Conservation (phyloP, 2,797 vertebrate genomes). For the Rhynchonycteris naso region DNA sequence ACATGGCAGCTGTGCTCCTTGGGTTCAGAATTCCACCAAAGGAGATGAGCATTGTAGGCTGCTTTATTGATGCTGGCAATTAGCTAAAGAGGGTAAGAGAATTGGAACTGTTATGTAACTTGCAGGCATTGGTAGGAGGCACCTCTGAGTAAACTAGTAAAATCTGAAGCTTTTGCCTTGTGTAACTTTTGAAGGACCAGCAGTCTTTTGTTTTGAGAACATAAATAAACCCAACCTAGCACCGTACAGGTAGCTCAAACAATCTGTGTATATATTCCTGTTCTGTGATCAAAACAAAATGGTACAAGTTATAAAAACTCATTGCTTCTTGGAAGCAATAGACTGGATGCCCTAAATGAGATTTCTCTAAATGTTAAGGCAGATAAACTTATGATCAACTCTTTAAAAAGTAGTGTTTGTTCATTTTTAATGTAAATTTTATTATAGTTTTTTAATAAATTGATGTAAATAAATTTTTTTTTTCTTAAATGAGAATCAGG, state of each 20-base stretch:
- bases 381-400: not conserved
- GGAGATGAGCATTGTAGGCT: not conserved
- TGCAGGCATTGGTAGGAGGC: not conserved
- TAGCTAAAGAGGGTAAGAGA: constrained; percentile 30
- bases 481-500: not conserved
- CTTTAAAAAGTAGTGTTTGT: constrained; percentile 9
- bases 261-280: not conserved
- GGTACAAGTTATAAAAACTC: not conserved
- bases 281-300: not conserved
- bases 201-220: constrained; percentile 21
- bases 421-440: constrained; percentile 18
- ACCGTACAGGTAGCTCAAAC: not conserved
- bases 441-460: constrained; percentile 14
- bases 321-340: not conserved
- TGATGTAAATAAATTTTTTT: not conserved
- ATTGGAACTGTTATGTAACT: not conserved
- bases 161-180: not conserved
- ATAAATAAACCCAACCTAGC: not conserved
- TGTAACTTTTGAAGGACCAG: constrained; percentile 16
- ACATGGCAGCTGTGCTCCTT: not conserved
- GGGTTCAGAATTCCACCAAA: not conserved
- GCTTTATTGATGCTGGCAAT: not conserved
- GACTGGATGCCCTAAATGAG: not conserved
- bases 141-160: constrained; percentile 23
- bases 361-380: not conserved